Conservation (phyloP, 2,888 invertebrate species). For the Petrolisthes manimaculis region DNA sequence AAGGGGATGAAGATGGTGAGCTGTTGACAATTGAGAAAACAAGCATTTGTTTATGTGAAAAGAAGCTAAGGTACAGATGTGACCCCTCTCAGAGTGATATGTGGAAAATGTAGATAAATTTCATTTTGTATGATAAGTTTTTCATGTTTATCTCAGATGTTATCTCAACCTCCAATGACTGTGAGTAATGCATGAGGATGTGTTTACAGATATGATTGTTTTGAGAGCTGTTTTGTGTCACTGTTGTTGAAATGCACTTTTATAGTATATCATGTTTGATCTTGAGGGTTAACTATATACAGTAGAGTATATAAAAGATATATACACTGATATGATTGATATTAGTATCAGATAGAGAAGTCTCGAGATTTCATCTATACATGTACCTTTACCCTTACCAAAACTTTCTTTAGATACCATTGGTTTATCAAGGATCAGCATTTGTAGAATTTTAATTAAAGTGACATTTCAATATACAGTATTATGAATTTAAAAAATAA, state of each 20-base stretch:
- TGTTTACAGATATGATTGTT: conserved; percentile 9
- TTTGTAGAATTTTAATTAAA: no score
- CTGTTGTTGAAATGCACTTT: conserved; percentile 53
- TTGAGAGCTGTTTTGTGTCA: conserved; percentile 39
- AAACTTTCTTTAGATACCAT: not conserved
- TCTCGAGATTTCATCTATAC: conserved; percentile 23
- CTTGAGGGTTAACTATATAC: conserved; percentile 32
- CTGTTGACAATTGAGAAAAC: no score
- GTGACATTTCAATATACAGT: no score
- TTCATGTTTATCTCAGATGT: no score
- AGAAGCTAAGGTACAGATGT: no score
- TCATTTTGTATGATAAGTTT: no score
- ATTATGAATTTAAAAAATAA: not conserved
- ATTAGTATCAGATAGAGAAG: conserved; percentile 13
- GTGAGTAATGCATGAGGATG: not conserved
- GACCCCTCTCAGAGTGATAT: no score
- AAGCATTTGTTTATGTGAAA: no score
- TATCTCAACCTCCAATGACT: no score
- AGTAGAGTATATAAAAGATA: conserved; percentile 7
- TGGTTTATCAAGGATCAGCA: no score
- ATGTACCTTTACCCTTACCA: conserved; percentile 22
- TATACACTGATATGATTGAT: conserved; percentile 25
- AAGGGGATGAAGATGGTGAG: no score
- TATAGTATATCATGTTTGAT: conserved; percentile 43
- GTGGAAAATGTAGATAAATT: no score